Percentiles rank a stretch among this genome's conserved stretches.
Conservation (phyloP, 2,797 vertebrate genomes). For the Malurus splendens region DNA sequence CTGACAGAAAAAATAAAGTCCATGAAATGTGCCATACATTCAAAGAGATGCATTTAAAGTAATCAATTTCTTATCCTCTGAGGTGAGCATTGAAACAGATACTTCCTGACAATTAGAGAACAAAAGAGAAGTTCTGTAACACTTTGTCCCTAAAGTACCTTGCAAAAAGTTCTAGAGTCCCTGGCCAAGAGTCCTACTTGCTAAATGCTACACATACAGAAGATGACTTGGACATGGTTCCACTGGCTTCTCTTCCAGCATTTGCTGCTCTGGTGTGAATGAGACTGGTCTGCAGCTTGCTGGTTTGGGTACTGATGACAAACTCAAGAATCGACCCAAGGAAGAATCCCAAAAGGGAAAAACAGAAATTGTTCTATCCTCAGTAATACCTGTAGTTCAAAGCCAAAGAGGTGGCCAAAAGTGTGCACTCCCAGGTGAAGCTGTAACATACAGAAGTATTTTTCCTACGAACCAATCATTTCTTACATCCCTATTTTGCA, state of each 20-base stretch:
- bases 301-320: neutral
- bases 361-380: neutral
- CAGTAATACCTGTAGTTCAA: neutral
- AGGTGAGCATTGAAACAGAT: slow-evolving; percentile 34
- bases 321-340: neutral
- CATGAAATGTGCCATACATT: slow-evolving; percentile 29
- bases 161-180: neutral
- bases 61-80: neutral
- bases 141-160: slow-evolving; percentile 27
- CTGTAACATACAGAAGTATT: neutral
- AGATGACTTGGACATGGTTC: neutral
- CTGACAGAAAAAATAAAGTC: neutral
- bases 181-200: slow-evolving; percentile 2
- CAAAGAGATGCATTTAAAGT: slow-evolving; percentile 6
- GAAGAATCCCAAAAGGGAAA: neutral
- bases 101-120: slow-evolving; percentile 6
- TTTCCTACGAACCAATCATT: neutral
- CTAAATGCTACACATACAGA: neutral
- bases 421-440: neutral
- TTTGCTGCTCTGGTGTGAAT: neutral
- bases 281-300: neutral
- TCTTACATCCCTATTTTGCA: neutral
- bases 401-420: neutral
- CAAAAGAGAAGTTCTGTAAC: neutral
- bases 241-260: slow-evolving; percentile 10